Evolutionary conservation across 2,888 invertebrate genomes (phyloP).

Genomic region (Plusia festucae): DNA sequence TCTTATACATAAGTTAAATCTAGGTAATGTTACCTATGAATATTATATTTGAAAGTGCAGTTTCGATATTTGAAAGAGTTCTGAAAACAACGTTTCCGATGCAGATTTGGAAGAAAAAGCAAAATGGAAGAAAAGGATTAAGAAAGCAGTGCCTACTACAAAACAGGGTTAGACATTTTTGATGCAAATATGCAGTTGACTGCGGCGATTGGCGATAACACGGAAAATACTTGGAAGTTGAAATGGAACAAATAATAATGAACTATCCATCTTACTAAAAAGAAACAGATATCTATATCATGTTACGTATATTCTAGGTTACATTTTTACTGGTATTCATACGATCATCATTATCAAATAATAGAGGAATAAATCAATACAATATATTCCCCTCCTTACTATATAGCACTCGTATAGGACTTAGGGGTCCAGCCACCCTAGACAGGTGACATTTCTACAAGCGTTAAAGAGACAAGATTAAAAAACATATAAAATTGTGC

Average conservation of each 20-base stretch:
- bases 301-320: neutral
- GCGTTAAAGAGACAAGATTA: too few species aligned
- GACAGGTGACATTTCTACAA: too few species aligned
- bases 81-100: conserved; percentile 40
- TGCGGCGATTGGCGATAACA: neutral
- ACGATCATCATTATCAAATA: neutral
- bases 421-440: too few species aligned
- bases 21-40: conserved; percentile 1
- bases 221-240: neutral
- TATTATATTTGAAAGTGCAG: conserved; percentile 20
- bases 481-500: too few species aligned
- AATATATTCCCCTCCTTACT: too few species aligned
- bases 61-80: conserved; percentile 31
- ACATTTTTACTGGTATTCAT: neutral
- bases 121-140: conserved; percentile 49
- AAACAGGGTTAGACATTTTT: conserved; percentile 47
- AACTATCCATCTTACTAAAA: neutral
- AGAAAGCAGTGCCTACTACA: conserved; percentile 33
- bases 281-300: neutral
- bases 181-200: conserved; percentile 29
- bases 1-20: neutral
- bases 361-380: too few species aligned
- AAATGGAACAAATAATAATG: too few species aligned
- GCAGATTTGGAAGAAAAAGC: conserved; percentile 46
- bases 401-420: too few species aligned